Percentiles rank a stretch among this genome's conserved stretches.
These are phyloP conservation scores for Mylabris sibirica DNA, from an alignment of 2,888 invertebrate species.

Conservation along the genomic window DNA sequence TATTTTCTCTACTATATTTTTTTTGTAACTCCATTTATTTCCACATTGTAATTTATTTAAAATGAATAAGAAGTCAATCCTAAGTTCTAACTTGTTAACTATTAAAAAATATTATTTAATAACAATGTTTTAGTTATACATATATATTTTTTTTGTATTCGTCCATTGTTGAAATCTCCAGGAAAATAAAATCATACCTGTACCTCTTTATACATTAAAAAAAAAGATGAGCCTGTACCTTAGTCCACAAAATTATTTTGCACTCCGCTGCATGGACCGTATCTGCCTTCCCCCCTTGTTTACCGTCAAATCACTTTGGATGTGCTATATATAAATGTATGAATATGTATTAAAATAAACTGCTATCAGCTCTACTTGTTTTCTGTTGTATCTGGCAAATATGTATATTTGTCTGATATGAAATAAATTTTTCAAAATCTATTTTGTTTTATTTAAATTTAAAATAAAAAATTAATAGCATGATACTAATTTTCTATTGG, in stretches of 20 bases:
- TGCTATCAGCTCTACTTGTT: conserved; percentile 64
- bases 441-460: conserved; percentile 36
- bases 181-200: conserved; percentile 44
- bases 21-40: conserved; percentile 32
- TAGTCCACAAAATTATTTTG: conserved; percentile 58
- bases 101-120: conserved; percentile 60
- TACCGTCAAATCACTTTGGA: conserved; percentile 62
- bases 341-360: conserved; percentile 64
- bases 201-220: conserved; percentile 46
- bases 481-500: neutral
- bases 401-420: conserved; percentile 61
- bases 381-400: conserved; percentile 63
- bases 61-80: conserved; percentile 50
- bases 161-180: conserved; percentile 55
- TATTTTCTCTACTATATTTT: conserved; percentile 24
- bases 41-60: conserved; percentile 56
- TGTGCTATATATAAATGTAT: conserved; percentile 64
- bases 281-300: conserved; percentile 55
- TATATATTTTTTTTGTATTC: conserved; percentile 53
- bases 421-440: conserved; percentile 62
- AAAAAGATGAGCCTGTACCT: conserved; percentile 48
- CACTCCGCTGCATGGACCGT: conserved; percentile 59
- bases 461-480: conserved; percentile 18
- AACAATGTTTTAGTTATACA: conserved; percentile 58
- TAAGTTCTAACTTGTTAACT: conserved; percentile 62